A percentile compares a stretch with the other conserved stretches of the same genome.
phyloP scores from a whole-genome alignment of 2,113 vertebrate species.

The Chlamydotis undulata region DNA sequence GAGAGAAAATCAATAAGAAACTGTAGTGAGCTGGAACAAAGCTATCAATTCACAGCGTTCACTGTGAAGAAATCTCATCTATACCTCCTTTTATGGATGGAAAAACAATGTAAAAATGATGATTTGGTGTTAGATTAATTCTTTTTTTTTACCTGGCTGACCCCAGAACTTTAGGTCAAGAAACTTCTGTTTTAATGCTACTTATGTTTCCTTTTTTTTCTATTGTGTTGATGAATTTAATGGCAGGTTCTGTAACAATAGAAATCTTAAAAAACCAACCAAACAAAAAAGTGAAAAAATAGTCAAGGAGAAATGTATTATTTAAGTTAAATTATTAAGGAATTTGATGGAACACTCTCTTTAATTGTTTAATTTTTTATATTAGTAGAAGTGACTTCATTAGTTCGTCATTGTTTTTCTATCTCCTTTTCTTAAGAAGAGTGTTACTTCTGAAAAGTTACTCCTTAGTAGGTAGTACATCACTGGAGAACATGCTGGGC shows the following conservation, averaged over 20 bases:
- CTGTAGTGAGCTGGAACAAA: constrained; percentile 62
- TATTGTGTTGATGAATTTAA: constrained; percentile 44
- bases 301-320: neutral
- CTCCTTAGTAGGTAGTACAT: neutral
- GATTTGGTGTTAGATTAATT: constrained; percentile 42
- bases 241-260: neutral
- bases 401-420: neutral
- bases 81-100: constrained; percentile 24
- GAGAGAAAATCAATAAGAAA: constrained; percentile 69
- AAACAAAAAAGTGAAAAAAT: neutral
- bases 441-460: neutral
- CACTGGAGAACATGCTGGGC: neutral
- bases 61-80: constrained; percentile 47
- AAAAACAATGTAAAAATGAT: constrained; percentile 51
- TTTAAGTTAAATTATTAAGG: neutral
- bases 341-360: neutral
- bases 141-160: constrained; percentile 54
- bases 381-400: neutral
- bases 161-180: neutral
- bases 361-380: neutral
- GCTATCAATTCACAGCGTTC: constrained; percentile 64
- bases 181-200: constrained; percentile 28
- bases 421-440: neutral
- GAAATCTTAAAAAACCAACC: constrained; percentile 5
- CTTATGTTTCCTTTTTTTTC: neutral